These are phyloP conservation scores for Platycheirus albimanus DNA, from an alignment of 2,888 invertebrate genomes.

Conservation along the genomic window DNA sequence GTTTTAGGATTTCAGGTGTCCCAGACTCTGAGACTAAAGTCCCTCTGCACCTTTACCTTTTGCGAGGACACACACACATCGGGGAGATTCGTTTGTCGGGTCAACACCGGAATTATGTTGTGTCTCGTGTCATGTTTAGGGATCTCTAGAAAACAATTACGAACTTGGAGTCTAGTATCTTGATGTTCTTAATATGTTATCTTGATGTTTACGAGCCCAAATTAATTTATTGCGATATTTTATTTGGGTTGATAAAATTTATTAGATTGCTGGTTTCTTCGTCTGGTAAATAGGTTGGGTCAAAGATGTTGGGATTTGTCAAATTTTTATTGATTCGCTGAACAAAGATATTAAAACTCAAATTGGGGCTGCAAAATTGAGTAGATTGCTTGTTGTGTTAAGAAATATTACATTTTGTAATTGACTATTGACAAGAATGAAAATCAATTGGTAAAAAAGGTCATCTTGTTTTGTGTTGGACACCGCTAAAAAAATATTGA, in stretches of 20 bases:
- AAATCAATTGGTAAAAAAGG: too few species aligned
- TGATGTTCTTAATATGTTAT: conserved; percentile 34
- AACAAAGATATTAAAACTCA: neutral
- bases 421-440: too few species aligned
- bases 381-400: too few species aligned
- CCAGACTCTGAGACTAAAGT: too few species aligned
- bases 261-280: conserved; percentile 36
- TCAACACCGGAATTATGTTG: conserved; percentile 46
- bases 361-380: too few species aligned
- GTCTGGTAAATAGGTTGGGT: neutral
- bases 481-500: too few species aligned
- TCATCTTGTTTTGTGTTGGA: too few species aligned
- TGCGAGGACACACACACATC: conserved; percentile 44
- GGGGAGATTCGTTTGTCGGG: conserved; percentile 47
- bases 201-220: conserved; percentile 55
- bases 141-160: conserved; percentile 56
- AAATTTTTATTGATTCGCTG: conserved; percentile 6
- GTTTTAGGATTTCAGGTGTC: conserved; percentile 52
- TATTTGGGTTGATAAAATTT: conserved; percentile 47
- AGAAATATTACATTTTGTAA: too few species aligned
- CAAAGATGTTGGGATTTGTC: conserved; percentile 45
- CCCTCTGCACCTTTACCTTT: conserved; percentile 72
- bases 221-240: conserved; percentile 61
- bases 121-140: conserved; percentile 57
- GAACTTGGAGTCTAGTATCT: conserved; percentile 31